Evolutionary conservation across 1,140 invertebrate species (phyloP).

Genomic region (Armadillidium nasatum): DNA sequence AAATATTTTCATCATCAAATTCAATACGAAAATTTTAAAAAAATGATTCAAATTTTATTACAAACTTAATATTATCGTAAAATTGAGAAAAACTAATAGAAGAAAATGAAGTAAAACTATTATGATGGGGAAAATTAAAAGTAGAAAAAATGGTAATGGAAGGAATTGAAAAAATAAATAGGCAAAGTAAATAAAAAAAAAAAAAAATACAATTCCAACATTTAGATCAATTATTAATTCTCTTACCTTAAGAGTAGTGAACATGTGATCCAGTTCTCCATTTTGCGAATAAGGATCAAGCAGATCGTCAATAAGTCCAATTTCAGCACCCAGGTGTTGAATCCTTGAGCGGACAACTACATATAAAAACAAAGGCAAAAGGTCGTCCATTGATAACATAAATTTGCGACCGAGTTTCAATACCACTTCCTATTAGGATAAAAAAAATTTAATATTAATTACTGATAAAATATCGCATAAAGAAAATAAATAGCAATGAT

Average conservation of each 20-base stretch:
- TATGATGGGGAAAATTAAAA: neutral
- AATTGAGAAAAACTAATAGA: no score
- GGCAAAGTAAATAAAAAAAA: neutral
- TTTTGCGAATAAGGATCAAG: conserved; percentile 67
- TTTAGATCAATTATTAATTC: neutral
- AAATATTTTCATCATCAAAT: neutral
- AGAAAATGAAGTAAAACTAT: neutral
- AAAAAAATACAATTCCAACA: neutral
- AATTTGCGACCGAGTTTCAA: conserved; percentile 56
- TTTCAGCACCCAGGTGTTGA: conserved; percentile 75
- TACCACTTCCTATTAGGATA: conserved; percentile 54
- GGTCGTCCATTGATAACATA: conserved; percentile 76
- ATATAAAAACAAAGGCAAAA: conserved; percentile 79
- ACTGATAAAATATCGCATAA: neutral
- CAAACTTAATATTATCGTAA: no score
- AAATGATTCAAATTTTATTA: no score
- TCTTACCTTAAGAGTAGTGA: conserved; percentile 68
- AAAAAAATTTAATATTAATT: neutral
- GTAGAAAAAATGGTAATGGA: neutral
- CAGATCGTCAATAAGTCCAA: conserved; percentile 77
- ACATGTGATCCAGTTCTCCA: conserved; percentile 77
- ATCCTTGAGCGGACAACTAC: conserved; percentile 74
- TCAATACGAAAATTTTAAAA: neutral
- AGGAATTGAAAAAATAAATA: neutral
- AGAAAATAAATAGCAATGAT: neutral